phyloP scores from a whole-genome alignment of 2,113 vertebrate species.

The Vulpes ferrilata region DNA sequence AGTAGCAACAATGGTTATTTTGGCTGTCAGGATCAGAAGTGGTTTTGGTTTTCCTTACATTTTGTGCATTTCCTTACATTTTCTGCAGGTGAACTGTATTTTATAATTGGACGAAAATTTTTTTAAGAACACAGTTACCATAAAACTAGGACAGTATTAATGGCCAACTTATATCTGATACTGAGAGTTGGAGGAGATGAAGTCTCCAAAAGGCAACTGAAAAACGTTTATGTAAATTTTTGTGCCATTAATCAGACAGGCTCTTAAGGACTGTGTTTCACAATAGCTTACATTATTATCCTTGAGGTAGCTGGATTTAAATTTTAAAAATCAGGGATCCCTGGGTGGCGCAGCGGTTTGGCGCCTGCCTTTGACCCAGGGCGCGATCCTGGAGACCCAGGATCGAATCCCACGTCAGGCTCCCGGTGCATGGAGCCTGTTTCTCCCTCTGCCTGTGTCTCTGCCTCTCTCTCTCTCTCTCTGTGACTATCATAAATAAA shows the following conservation, averaged over 20 bases:
- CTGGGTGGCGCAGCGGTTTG: too few relatives aligned
- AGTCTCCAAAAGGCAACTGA: background rate
- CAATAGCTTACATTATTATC: slow-evolving; percentile 7
- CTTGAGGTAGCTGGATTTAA: slow-evolving; percentile 20
- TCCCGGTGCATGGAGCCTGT: too few relatives aligned
- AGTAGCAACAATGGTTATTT: background rate
- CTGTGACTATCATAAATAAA: too few relatives aligned
- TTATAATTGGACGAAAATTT: background rate
- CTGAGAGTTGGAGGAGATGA: background rate
- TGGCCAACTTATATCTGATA: slow-evolving; percentile 23
- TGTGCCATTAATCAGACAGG: background rate
- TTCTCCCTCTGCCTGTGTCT: too few relatives aligned
- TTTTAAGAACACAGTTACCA: background rate
- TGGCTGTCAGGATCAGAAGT: background rate
- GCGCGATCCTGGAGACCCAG: too few relatives aligned
- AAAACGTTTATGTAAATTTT: slow-evolving; percentile 10
- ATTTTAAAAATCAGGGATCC: slow-evolving; percentile 33
- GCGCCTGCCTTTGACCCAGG: too few relatives aligned
- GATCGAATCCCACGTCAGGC: too few relatives aligned
- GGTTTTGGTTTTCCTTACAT: slow-evolving; percentile 2
- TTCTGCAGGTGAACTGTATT: background rate
- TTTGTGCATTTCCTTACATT: background rate
- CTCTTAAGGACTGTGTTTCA: slow-evolving; percentile 3
- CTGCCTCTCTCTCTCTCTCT: too few relatives aligned
- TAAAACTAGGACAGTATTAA: background rate